Base-by-base conservation (phyloP, 2,888 invertebrate genomes). In the Leucoptera coffeella region DNA sequence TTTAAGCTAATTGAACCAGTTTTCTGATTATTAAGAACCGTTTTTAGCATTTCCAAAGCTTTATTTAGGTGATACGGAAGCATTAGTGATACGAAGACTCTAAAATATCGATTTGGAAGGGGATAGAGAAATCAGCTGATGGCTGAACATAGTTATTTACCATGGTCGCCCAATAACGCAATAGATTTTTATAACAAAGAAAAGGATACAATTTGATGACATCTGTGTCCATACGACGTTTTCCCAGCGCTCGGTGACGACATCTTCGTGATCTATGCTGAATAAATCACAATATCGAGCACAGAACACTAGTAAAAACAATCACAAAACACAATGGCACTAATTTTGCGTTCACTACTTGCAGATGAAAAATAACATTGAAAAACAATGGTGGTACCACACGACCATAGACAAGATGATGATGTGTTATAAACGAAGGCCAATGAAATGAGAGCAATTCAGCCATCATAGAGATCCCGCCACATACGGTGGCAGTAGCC, bases 181-280 rank as follows among this genome's bases (percentile, higher is more conserved):
- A 48, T 56, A 55, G 46, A 26, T 57, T 55, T 59, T 54, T 59
- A 55, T 65, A 67, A 69, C 69, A 69, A 71, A 71, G 61, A 58
- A 78, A 17, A 83, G 82, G 82, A 82, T 83, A 85, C 89, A 99
- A 82, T 82, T 97, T 97, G 67, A 99, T 94, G 67, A 99, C 96
- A 80, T 99, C 99, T 58, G 97, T 99, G 82, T 99, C 99, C 94
- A 99, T 97, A 59, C 99, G 90, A 75, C 97, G 85, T 77, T 99
- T 99, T 56, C n/a, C 97, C 97, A 77, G 97, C 95, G 80, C 95
- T 96, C 49, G 97, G 97, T 51, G 97, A 97, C 71, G 97, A 97
- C 97, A 99, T 99, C 67, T 74, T 80, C 56, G 62, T 64, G 64
- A 64, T 64, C 65, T 64, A 67, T 54, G 51, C 36, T 47, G 38